Percentiles rank a stretch among this genome's conserved stretches.
Evolutionary conservation across 2,797 vertebrate species (phyloP).

Genomic region (Schizopygopsis pylzovi): DNA sequence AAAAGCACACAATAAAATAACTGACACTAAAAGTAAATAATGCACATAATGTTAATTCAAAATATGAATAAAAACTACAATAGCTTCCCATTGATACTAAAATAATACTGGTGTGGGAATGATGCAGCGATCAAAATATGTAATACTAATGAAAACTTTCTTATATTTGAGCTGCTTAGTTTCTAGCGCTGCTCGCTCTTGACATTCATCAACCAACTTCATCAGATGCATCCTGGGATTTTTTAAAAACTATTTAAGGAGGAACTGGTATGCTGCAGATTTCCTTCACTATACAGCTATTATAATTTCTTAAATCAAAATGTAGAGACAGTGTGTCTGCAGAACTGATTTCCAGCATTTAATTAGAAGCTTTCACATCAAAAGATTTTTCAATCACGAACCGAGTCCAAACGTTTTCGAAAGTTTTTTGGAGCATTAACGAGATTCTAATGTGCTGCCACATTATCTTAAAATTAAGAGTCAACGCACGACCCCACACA

Average conservation of each 20-base stretch:
- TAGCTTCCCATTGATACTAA: background rate
- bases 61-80: background rate
- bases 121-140: background rate
- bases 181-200: background rate
- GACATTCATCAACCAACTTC: background rate
- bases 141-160: no score
- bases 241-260: background rate
- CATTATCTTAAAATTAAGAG: conserved; percentile 36
- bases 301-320: background rate
- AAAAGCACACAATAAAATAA: background rate
- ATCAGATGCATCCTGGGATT: background rate
- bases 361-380: background rate
- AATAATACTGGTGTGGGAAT: background rate
- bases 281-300: background rate
- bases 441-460: conserved; percentile 2
- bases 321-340: background rate
- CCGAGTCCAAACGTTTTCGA: background rate
- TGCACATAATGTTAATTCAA: background rate
- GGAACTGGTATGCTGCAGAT: background rate
- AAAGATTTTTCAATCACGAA: conserved; percentile 5
- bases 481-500: background rate
- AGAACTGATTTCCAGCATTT: conserved; percentile 6
- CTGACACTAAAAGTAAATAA: background rate
- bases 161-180: background rate
- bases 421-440: background rate